Evolutionary conservation across 2,888 invertebrate genomes (phyloP).

Genomic region (Aporophyla lueneburgensis): DNA sequence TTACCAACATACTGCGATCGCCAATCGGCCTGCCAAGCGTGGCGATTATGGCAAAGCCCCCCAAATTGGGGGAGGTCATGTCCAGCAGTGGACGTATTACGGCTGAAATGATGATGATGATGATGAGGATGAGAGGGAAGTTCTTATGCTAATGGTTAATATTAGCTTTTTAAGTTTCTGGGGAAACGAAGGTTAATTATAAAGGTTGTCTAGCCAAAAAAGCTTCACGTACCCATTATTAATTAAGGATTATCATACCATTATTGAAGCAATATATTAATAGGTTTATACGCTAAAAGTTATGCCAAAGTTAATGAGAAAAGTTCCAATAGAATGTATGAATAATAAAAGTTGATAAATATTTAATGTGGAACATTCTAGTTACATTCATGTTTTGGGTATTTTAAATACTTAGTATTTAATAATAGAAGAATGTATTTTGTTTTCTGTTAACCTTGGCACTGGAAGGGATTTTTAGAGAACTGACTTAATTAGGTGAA

Average conservation of each 20-base stretch:
- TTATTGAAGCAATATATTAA: background rate
- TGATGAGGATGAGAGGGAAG: too few species aligned
- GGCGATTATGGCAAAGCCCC: too few species aligned
- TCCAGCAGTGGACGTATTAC: too few species aligned
- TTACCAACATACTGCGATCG: too few species aligned
- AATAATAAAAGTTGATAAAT: background rate
- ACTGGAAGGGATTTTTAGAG: too few species aligned
- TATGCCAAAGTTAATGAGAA: constrained; percentile 12
- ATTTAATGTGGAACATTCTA: constrained; percentile 4
- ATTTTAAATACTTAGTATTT: background rate
- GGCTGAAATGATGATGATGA: too few species aligned
- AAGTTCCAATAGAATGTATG: constrained; percentile 25
- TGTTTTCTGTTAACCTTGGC: background rate
- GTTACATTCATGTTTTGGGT: background rate
- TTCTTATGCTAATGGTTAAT: too few species aligned
- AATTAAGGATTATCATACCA: background rate
- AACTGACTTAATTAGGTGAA: too few species aligned
- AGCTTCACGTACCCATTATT: background rate
- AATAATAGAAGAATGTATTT: background rate
- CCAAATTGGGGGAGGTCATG: too few species aligned
- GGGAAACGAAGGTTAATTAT: background rate
- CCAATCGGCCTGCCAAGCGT: too few species aligned
- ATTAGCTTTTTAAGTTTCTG: background rate
- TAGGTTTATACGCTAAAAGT: constrained; percentile 11
- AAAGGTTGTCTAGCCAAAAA: background rate